Conservation (phyloP, 1,140 invertebrate genomes). For the Halyomorpha halys region DNA sequence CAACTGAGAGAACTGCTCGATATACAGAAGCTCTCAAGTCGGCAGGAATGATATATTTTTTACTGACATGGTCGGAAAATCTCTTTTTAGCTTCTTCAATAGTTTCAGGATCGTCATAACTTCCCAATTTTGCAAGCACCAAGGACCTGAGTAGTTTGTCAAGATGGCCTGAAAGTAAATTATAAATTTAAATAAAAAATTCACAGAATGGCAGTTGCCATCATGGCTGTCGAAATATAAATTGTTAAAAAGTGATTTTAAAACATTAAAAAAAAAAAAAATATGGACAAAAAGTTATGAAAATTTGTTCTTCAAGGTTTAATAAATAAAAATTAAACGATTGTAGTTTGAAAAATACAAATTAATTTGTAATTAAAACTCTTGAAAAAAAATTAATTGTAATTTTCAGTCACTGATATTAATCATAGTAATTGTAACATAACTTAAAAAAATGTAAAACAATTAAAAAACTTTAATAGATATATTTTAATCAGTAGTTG, state of each 20-base stretch:
- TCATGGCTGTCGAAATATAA: too few species aligned
- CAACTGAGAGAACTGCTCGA: conserved; percentile 63
- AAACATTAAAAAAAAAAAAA: too few species aligned
- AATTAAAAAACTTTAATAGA: not conserved
- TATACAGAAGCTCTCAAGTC: conserved; percentile 83
- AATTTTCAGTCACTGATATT: too few species aligned
- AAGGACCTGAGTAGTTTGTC: conserved; percentile 74
- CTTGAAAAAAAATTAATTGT: too few species aligned
- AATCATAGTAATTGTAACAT: too few species aligned
- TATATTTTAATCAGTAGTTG: not conserved
- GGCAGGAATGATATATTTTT: conserved; percentile 57
- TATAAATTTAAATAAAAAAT: not conserved
- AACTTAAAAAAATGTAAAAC: not conserved
- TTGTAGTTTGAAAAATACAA: too few species aligned
- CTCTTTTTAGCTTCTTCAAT: conserved; percentile 63
- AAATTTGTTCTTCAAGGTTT: too few species aligned
- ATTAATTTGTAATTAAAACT: too few species aligned
- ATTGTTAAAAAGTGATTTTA: too few species aligned
- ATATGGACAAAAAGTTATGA: too few species aligned
- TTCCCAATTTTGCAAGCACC: conserved; percentile 68
- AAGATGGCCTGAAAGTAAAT: conserved; percentile 50
- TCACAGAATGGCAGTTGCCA: too few species aligned
- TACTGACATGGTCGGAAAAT: conserved; percentile 58
- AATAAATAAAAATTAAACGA: too few species aligned
- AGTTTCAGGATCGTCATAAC: conserved; percentile 62